phyloP scores from a whole-genome alignment of 2,888 invertebrate genomes.

The Silvanus unidentatus region DNA sequence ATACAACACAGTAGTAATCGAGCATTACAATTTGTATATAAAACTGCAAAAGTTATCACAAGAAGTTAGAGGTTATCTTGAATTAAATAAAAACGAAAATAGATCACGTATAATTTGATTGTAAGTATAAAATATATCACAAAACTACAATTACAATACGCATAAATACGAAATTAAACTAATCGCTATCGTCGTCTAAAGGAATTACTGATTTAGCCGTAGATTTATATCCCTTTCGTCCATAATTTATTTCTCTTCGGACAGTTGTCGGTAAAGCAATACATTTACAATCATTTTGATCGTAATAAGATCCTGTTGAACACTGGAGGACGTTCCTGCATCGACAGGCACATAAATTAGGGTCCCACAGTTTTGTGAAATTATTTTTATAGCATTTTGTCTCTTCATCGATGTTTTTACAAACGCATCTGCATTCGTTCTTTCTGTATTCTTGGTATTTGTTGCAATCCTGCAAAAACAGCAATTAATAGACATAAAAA shows the following conservation, averaged over 20 bases:
- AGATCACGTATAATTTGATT: neutral
- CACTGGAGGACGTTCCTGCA: conserved; percentile 54
- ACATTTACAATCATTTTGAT: conserved; percentile 54
- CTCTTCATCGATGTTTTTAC: conserved; percentile 56
- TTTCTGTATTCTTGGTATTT: conserved; percentile 53
- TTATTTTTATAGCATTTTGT: conserved; percentile 52
- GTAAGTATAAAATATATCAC: neutral
- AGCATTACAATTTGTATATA: too few relatives aligned
- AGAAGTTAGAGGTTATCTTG: neutral
- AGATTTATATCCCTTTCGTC: neutral
- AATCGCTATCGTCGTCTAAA: neutral
- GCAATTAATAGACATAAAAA: conserved; percentile 1
- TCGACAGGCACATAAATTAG: conserved; percentile 53
- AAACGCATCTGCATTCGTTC: conserved; percentile 56
- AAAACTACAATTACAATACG: neutral
- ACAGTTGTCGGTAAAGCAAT: conserved; percentile 27
- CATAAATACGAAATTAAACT: neutral
- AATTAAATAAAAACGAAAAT: neutral
- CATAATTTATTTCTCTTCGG: neutral
- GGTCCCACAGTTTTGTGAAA: conserved; percentile 56
- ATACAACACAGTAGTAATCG: too few relatives aligned
- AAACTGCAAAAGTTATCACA: neutral
- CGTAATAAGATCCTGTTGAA: conserved; percentile 56
- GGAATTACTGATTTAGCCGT: neutral
- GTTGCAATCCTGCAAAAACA: conserved; percentile 52